A percentile compares a stretch with the other conserved stretches of the same genome.
Evolutionary conservation across 1,140 invertebrate species (phyloP).

Genomic region (Scaptomyza pallida): DNA sequence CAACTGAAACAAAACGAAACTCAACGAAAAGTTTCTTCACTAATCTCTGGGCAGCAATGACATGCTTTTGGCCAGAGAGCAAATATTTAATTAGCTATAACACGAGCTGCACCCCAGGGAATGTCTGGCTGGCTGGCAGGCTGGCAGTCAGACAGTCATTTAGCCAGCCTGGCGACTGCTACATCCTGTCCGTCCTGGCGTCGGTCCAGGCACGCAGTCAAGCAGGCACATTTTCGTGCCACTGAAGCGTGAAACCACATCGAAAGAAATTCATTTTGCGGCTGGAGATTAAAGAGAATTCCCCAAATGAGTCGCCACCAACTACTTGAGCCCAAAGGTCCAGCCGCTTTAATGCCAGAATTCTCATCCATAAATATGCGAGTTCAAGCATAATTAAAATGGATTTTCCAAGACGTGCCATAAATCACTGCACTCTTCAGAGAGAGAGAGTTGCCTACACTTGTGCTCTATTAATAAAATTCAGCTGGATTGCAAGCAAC

Average conservation of each 20-base stretch:
- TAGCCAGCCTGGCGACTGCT: conserved; percentile 22
- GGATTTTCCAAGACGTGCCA: conserved; percentile 39
- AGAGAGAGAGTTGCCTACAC: neutral
- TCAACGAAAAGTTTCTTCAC: conserved; percentile 41
- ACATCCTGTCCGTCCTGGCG: conserved; percentile 46
- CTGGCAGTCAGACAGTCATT: neutral
- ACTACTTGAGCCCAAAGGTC: conserved; percentile 39
- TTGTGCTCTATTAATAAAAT: conserved; percentile 29
- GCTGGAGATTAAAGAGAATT: conserved; percentile 50
- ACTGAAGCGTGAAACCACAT: conserved; percentile 61
- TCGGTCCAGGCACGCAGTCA: conserved; percentile 23
- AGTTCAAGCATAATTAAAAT: conserved; percentile 64
- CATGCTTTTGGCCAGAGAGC: conserved; percentile 54
- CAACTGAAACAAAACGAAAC: conserved; percentile 15
- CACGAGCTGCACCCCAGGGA: conserved; percentile 38
- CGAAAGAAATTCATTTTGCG: conserved; percentile 62
- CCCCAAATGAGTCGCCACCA: conserved; percentile 55
- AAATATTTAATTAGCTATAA: conserved; percentile 76
- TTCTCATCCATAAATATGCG: conserved; percentile 57
- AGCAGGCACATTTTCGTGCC: conserved; percentile 45
- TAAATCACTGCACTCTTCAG: conserved; percentile 49
- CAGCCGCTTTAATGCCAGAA: conserved; percentile 25
- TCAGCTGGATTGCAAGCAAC: neutral
- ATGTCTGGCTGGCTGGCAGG: neutral
- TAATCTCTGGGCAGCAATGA: conserved; percentile 52